Percentiles rank a stretch among this genome's conserved stretches.
Conservation (phyloP, 2,888 invertebrate species). For the Phortica magna region DNA sequence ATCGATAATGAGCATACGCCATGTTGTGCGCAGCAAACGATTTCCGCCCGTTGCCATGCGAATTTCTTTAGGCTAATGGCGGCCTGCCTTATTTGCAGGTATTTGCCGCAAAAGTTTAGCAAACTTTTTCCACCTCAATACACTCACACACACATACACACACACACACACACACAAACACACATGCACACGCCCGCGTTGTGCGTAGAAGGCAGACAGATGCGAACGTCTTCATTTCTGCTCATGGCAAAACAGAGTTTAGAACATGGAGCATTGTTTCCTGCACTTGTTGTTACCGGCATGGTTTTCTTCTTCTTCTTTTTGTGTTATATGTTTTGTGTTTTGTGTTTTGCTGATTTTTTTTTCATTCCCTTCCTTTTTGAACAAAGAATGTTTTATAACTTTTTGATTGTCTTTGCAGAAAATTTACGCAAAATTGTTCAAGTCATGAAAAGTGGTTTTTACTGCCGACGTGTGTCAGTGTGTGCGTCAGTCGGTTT, state of each 20-base stretch:
- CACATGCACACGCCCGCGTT: constrained; percentile 5
- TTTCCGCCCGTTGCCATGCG: not conserved
- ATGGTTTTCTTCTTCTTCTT: constrained; percentile 9
- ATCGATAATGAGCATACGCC: constrained; percentile 66
- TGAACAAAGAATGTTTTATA: constrained; percentile 67
- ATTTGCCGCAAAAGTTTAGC: constrained; percentile 52
- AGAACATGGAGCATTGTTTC: constrained; percentile 42
- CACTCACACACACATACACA: constrained; percentile 52
- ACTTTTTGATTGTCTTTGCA: constrained; percentile 74
- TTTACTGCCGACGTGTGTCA: constrained; percentile 45
- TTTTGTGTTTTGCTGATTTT: not conserved
- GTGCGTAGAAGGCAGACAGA: constrained; percentile 34
- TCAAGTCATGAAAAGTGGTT: constrained; percentile 51
- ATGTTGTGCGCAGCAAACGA: constrained; percentile 48
- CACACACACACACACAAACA: constrained; percentile 29
- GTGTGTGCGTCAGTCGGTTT: not conserved
- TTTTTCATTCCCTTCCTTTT: constrained; percentile 52
- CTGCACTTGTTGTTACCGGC: not conserved
- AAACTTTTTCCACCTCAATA: constrained; percentile 67
- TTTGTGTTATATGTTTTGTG: not conserved
- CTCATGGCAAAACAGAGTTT: constrained; percentile 45
- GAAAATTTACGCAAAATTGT: constrained; percentile 67
- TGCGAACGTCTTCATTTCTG: constrained; percentile 48
- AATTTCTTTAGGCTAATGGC: constrained; percentile 7
- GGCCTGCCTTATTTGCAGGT: constrained; percentile 41